phyloP scores from a whole-genome alignment of 2,113 vertebrate genomes.

The Bos indicus region DNA sequence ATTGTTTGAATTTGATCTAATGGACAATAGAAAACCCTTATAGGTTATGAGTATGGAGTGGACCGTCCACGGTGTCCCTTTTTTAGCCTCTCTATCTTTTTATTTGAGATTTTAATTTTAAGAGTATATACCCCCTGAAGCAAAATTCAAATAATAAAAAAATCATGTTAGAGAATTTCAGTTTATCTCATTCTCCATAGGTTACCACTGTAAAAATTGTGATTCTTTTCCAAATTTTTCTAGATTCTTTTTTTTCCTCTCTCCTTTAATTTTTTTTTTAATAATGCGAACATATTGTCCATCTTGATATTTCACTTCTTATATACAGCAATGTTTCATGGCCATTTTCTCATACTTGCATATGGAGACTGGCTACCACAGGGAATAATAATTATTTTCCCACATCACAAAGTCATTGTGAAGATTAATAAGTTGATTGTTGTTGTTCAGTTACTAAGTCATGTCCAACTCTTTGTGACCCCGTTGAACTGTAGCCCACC shows the following conservation, averaged over 20 bases:
- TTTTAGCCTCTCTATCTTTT: background rate
- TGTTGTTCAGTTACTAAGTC: background rate
- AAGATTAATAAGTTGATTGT: background rate
- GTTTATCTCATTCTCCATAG: background rate
- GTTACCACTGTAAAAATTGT: background rate
- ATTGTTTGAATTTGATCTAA: background rate
- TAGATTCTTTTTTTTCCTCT: background rate
- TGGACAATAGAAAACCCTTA: background rate
- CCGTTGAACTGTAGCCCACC: background rate
- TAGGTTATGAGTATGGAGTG: background rate
- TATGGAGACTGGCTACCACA: background rate
- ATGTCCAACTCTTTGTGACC: background rate
- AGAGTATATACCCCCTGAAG: background rate
- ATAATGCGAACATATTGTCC: background rate
- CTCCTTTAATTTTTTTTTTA: background rate
- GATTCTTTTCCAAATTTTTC: background rate
- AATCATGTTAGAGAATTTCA: background rate
- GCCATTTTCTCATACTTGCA: background rate
- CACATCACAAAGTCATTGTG: background rate
- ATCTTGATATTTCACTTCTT: background rate
- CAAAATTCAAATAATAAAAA: constrained; percentile 5
- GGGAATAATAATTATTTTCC: background rate
- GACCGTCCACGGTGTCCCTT: background rate
- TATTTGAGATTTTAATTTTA: constrained; percentile 5
- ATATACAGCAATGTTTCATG: background rate